Base-by-base conservation (phyloP, 2,888 invertebrate species). In the Eugnorisma glareosa region DNA sequence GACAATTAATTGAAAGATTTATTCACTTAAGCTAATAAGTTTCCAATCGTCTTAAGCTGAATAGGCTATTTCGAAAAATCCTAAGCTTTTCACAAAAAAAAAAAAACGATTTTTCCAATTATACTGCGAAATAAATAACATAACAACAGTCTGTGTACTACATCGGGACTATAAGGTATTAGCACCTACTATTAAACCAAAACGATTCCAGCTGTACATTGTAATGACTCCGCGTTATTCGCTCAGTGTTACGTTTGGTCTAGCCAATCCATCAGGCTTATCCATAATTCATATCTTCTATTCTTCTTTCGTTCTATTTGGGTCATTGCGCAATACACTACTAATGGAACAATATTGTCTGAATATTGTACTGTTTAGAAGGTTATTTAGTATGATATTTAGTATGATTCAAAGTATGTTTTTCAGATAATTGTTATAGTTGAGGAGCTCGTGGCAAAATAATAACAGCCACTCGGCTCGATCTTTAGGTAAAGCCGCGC, bases 201-300 rank as follows among this genome's bases (percentile, higher is more conserved):
- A 59, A 66, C 35, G 15, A 54, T 82, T 66, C 18, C 37, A 72
- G 57, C 48, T 57, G 40, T 59, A 43, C 40, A 63, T 79, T 35
- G 48, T 68, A 68, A 82, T 73, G 37, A 66, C 45, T 72, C 45
- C 10, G 45, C 31, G 31, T 45, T 51, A 69, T 71, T 48, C 57
- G 35, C 18, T 37, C 54, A n/a, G 28, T 28, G 67, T 35, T 64
- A 71, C 61, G 69, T 61, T 35, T 61, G 61, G 79, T 75, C 74
- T 61, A 69, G 74, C 45, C 73, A 71, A 75, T 81, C 73, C 57
- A 74, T 72, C 61, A 76, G 67, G 40, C 73, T 73, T 79, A 59
- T 77, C 76, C 77, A 85, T 79, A 48, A 83, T 85, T 86, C 79
- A 86, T 85, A 75, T 57, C 35, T 79, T 57, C 67, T 77, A 73